Conservation (phyloP, 2,888 invertebrate species). For the Aleiodes alternator region DNA sequence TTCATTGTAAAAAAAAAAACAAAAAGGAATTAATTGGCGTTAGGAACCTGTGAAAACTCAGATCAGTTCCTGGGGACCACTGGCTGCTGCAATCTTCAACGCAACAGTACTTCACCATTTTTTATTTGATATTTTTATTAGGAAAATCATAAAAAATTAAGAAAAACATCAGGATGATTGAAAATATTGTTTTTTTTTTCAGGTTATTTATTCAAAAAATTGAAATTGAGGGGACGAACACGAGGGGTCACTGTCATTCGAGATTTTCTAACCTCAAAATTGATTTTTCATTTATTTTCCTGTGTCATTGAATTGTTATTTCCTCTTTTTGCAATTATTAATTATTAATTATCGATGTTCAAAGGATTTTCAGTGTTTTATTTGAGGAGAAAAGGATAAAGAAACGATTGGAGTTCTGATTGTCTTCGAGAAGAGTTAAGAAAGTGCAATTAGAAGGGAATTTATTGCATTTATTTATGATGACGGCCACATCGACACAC, state of each 20-base stretch:
- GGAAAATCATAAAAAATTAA: neutral
- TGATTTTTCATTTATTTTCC: neutral
- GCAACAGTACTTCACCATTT: slow-evolving; percentile 11
- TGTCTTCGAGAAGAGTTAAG: too few relatives aligned
- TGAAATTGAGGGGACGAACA: too few relatives aligned
- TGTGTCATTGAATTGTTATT: neutral
- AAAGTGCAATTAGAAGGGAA: neutral
- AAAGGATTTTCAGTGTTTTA: neutral
- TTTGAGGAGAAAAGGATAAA: too few relatives aligned
- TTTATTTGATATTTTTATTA: neutral
- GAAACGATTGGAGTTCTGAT: too few relatives aligned
- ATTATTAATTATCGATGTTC: neutral
- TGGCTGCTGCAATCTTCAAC: slow-evolving; percentile 10
- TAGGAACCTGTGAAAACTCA: slow-evolving; percentile 18
- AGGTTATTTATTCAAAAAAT: too few relatives aligned
- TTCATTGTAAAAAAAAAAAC: too few relatives aligned
- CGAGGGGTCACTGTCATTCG: too few relatives aligned
- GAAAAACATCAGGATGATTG: neutral
- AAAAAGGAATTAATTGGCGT: too few relatives aligned
- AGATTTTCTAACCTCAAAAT: slow-evolving; percentile 1
- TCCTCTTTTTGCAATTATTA: too few relatives aligned
- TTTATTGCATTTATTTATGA: slow-evolving; percentile 49
- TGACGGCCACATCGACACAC: slow-evolving; percentile 75
- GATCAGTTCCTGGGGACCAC: slow-evolving; percentile 14
- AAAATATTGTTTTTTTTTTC: neutral